Evolutionary conservation across 92 coral and sea anemone genomes (phyloP), one percentile per base, ranked within the genome.

Genomic region (Porites divaricata): DNA sequence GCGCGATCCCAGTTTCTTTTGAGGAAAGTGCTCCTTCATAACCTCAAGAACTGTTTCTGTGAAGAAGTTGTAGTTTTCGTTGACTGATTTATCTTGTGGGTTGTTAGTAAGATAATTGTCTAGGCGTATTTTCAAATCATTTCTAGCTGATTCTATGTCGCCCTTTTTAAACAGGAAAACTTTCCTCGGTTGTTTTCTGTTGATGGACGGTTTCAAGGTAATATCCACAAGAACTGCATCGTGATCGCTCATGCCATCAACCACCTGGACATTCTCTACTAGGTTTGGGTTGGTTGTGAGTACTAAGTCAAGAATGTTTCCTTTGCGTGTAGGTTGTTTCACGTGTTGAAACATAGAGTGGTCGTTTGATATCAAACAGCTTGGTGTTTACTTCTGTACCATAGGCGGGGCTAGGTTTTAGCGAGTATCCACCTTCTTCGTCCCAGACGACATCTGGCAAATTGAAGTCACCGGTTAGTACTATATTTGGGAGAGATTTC

Each of bases 151-250:
- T 22, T 77, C 82, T 61, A 77, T 83, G 77, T 88, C 78, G 28
- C 85, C 91, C 68, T 83, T 88, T 53, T 77, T 69, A 72, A 75
- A 83, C 77, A 88, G 17, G 74, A 75, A 83, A 49, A 88, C 83
- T 77, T 71, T 84, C 80, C 91, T 83, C n/a, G n/a, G n/a, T n/a
- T n/a, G n/a, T n/a, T n/a, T n/a, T n/a, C n/a, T n/a, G n/a, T n/a
- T n/a, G n/a, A n/a, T n/a, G n/a, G n/a, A n/a, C n/a, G n/a, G n/a
- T n/a, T n/a, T n/a, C n/a, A n/a, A n/a, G n/a, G n/a, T n/a, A n/a
- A n/a, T n/a, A n/a, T n/a, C n/a, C n/a, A n/a, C n/a, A n/a, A n/a
- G n/a, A n/a, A n/a, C n/a, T n/a, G n/a, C n/a, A n/a, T n/a, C n/a
- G n/a, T n/a, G 83, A 75, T 84, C 88, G 28, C 88, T 84, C 77